Conservation (phyloP, 2,113 vertebrate species). For the Leptosomus discolor region DNA sequence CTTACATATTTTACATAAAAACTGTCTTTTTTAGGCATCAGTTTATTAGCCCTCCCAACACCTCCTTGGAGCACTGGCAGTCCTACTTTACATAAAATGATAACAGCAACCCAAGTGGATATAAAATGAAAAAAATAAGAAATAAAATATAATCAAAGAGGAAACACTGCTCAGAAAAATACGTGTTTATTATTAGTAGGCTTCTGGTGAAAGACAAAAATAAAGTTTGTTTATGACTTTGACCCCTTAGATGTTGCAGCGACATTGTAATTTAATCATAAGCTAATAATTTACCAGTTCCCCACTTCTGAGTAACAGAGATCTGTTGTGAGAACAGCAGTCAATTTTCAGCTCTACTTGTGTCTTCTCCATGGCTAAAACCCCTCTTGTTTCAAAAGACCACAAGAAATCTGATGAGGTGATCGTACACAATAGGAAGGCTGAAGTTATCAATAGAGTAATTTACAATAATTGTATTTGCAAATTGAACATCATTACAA, state of each 20-base stretch:
- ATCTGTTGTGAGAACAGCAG: background rate
- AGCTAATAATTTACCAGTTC: constrained; percentile 39
- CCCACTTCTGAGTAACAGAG: background rate
- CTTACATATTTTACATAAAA: background rate
- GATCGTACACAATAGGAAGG: background rate
- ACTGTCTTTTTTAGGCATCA: background rate
- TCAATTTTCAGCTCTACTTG: background rate
- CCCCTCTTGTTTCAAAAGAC: background rate
- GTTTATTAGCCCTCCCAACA: background rate
- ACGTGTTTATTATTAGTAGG: background rate
- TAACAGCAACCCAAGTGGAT: background rate
- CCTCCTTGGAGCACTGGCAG: background rate
- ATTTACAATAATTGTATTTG: constrained; percentile 54
- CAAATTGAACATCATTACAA: constrained; percentile 39
- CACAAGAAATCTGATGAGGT: background rate
- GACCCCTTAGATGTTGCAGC: background rate
- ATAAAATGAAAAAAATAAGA: background rate
- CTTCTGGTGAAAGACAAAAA: background rate
- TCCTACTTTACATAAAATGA: background rate
- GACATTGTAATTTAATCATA: constrained; percentile 23
- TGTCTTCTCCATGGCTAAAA: background rate
- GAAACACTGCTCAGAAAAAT: background rate
- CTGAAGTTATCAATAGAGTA: constrained; percentile 44
- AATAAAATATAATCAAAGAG: background rate
- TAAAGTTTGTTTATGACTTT: constrained; percentile 26